Evolutionary conservation across 2,888 invertebrate genomes (phyloP), one percentile per base, ranked within the genome.

Genomic region (Iselma pallidipennis): DNA sequence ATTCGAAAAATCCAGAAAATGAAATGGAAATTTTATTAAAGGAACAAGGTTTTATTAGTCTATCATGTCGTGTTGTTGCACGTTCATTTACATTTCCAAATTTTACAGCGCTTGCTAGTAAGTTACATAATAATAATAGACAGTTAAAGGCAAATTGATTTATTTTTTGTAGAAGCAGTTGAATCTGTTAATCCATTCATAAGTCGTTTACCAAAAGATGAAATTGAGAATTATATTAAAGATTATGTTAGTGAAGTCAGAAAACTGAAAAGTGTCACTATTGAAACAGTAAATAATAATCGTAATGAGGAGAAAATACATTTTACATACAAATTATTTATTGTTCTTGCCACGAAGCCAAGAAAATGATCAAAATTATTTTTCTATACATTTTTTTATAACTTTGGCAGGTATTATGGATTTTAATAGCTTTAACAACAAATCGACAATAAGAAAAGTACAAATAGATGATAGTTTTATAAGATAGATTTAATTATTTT

Each of bases 171-270:
- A 89, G 90, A 87, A 72, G 87, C 90, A 48, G 83, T 88, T 0
- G 82, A 83, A 63, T 90, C 91, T 0, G 86, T 92, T 3, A 90
- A 89, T 74, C 92, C 92, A 0, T 91, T 91, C 74, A 74, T 88
- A 58, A 81, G 84, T 5, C 82, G 86, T 49, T 86, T 92, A 52
- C 87, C 91, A 0, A 75, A 81, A 1, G 77, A 85, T 0, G 74
- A 87, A 19, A 85, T 85, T 42, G 84, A 87, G 2, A 85, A 87
- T 6, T 92, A 87, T 74, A 80, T 88, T n/a, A 81, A 85, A 19
- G 90, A 90, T 69, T 85, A 88, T 59, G 72, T 88, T 5, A 78
- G 81, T 1, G 84, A 85, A 67, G 78, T 71, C 1, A 57, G 61
- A 31, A 67, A 60, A 21, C 42, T 71, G 26, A 63, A 66, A 19